Percentiles rank a stretch among this genome's conserved stretches.
phyloP scores from a whole-genome alignment of 1,140 invertebrate genomes.

The Euschistus heros region DNA sequence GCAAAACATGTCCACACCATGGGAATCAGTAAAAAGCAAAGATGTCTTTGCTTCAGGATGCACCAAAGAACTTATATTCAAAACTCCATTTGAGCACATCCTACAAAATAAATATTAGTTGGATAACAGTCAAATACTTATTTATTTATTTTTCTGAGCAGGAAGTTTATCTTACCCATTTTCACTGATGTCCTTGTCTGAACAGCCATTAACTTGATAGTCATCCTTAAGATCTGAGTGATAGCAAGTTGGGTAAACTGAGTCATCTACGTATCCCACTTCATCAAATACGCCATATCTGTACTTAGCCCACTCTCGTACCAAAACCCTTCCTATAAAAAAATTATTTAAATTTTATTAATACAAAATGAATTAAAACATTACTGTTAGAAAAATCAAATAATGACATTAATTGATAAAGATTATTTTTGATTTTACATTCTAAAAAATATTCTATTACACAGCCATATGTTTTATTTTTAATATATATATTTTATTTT shows the following conservation, averaged over 20 bases:
- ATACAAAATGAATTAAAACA: conserved; percentile 21
- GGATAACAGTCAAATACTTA: neutral
- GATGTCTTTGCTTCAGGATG: conserved; percentile 41
- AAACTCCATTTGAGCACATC: conserved; percentile 31
- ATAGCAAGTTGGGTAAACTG: conserved; percentile 45
- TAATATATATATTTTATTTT: too few relatives aligned
- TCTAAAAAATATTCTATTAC: too few relatives aligned
- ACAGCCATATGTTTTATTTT: too few relatives aligned
- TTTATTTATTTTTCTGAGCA: neutral
- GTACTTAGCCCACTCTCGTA: conserved; percentile 54
- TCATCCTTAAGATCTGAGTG: conserved; percentile 34
- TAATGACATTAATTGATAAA: neutral
- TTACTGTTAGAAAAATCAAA: neutral
- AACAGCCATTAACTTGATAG: conserved; percentile 38
- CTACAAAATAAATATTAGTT: conserved; percentile 25
- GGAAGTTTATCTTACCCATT: conserved; percentile 35
- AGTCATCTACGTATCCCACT: conserved; percentile 46
- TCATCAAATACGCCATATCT: conserved; percentile 61
- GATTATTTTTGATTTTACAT: neutral
- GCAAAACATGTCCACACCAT: conserved; percentile 46
- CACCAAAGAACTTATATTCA: conserved; percentile 35
- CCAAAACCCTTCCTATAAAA: conserved; percentile 40
- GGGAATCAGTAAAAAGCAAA: conserved; percentile 42
- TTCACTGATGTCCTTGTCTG: conserved; percentile 39
- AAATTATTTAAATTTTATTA: neutral